Evolutionary conservation across 2,888 invertebrate species (phyloP), one percentile per base, ranked within the genome.

Genomic region (Ochlodes sylvanus): DNA sequence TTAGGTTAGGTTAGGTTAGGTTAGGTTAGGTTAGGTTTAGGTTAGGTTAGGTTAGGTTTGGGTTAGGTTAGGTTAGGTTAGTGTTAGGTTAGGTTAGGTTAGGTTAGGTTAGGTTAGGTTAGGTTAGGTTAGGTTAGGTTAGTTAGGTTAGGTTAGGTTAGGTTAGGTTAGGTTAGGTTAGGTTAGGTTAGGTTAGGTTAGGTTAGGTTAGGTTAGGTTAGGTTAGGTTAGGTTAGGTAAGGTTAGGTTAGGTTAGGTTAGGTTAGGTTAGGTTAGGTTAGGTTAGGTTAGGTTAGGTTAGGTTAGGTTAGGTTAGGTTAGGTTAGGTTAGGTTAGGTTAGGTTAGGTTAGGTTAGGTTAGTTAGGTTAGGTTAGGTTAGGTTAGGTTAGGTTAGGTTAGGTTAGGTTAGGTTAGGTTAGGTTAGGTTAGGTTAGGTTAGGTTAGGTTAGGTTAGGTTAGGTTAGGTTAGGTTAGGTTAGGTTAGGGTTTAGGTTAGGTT

Each of bases 401-500:
- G 60, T 63, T 60, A 63, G 63, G 69, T 63, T 69, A 63, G 63
- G 68, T 70, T 68, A 70, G 71, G 68, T 68, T 68, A 69, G 69
- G 68, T 68, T 68, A 68, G 71, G 69, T 70, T 65, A 67, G 70
- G 68, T 68, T 68, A 68, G 69, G 69, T 68, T 68, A 71, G 69
- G 69, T 70, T 69, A 69, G 69, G 69, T 69, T 70, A 64, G 66
- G 69, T 69, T 66, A 69, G 69, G 69, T 69, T 66, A 63, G 61
- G 72, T 73, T 73, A 73, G 72, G 73, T 73, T 73, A 6, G 71
- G 73, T 71, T 73, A 70, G 71, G 71, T 69, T 71, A 69, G 69
- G 70, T 64, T 70, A 62, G 65, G 70, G 32, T 32, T 68, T 70
- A 65, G 68, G 70, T 69, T 71, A 69, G 69, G 71, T 71, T 71